Evolutionary conservation across 1,140 invertebrate genomes (phyloP).

Genomic region (Lepidurus arcticus): DNA sequence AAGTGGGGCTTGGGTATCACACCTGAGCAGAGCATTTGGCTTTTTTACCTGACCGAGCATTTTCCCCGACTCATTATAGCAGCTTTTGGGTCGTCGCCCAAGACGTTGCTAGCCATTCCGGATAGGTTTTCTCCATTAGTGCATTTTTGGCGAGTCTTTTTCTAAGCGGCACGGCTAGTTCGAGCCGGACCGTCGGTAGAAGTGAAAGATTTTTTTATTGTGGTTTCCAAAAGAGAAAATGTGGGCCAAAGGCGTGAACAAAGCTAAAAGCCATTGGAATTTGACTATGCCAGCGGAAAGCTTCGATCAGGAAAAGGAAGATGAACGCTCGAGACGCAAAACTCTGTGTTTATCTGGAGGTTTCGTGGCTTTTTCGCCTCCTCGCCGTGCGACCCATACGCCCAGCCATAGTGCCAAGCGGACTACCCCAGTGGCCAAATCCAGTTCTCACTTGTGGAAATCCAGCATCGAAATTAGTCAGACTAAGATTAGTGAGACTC

Average conservation of each 20-base stretch:
- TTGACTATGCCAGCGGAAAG: not conserved
- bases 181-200: not conserved
- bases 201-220: not conserved
- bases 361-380: conserved; percentile 1
- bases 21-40: not conserved
- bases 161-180: not conserved
- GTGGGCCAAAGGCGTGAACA: conserved; percentile 7
- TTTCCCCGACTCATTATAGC: conserved; percentile 7
- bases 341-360: not conserved
- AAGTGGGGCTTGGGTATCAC: not conserved
- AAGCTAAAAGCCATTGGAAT: conserved; percentile 6
- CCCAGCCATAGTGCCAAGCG: not conserved
- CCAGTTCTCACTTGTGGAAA: not conserved
- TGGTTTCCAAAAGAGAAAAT: not conserved
- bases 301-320: not conserved
- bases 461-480: not conserved
- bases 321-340: not conserved
- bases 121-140: too few species aligned
- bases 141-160: too few species aligned
- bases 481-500: not conserved
- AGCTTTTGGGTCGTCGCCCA: not conserved
- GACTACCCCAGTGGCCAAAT: not conserved
- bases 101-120: too few species aligned
- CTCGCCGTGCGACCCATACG: not conserved
- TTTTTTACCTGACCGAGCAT: conserved; percentile 9